Evolutionary conservation across 1,140 invertebrate genomes (phyloP), one percentile per base, ranked within the genome.

Genomic region (Drosophila nannoptera): DNA sequence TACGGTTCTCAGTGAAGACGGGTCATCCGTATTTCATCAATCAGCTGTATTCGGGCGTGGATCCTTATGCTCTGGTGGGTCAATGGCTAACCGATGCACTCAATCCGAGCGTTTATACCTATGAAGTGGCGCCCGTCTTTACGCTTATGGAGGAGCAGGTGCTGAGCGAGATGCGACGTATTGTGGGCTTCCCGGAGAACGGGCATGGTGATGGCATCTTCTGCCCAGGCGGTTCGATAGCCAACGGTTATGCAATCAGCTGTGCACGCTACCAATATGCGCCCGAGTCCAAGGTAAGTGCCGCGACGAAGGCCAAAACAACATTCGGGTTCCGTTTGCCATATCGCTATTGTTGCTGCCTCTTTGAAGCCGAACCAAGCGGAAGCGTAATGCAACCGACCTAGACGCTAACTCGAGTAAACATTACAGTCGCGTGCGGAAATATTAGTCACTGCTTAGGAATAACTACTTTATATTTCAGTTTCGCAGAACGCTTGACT

Each of bases 161-260:
- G 0, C 89, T 97, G 35, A 82, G 89, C 2, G 94, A 96, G 78
- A 98, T 99, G 97, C 92, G 96, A 40, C 90, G 90, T 12, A 93
- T 96, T 14, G 93, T 99, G 36, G 97, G 98, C 0, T 99, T 95
- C 92, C 90, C 92, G 4, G 90, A 93, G 8, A 91, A 92, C 45
- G 94, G 93, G 3, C 66, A 82, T 35, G 93, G 93, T 2, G 96
- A 97, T 90, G 97, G 96, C 0, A 96, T 99, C 48, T 98, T 99
- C 90, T 96, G 95, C 83, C 98, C 98, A 7, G 98, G 98, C 33
- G 98, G 98, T 0, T 97, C 97, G 0, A 95, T 99, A 73, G 95
- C 97, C 3, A 99, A 99, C 88, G 94, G 97, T 63, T 99, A 99
- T 88, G 97, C 96, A 9, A 96, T 99, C 59, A 95, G 96, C 81